These are phyloP conservation scores for Chymomyza caudatula DNA, from an alignment of 2,888 invertebrate genomes.

Conservation along the genomic window DNA sequence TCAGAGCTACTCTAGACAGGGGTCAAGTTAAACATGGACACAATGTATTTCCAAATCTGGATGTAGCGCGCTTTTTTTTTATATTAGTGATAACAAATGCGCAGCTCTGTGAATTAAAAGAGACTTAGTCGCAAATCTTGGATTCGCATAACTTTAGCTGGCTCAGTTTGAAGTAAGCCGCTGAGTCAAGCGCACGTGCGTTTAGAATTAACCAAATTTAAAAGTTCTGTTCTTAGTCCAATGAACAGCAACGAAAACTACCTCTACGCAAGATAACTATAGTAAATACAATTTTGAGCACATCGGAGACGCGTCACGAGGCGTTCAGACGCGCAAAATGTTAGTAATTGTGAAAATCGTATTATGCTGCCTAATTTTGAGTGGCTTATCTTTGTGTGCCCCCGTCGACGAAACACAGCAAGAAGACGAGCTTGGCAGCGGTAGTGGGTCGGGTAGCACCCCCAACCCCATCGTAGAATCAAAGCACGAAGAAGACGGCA, in stretches of 20 bases:
- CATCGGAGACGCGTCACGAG: not conserved
- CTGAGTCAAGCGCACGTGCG: constrained; percentile 36
- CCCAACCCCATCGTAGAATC: not conserved
- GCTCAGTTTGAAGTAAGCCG: constrained; percentile 44
- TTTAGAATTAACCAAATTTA: not conserved
- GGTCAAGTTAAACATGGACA: constrained; percentile 41
- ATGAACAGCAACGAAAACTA: constrained; percentile 24
- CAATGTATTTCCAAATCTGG: constrained; percentile 4
- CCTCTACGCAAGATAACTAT: not conserved
- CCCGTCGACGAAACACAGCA: not conserved
- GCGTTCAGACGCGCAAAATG: constrained; percentile 32
- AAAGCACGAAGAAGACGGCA: not conserved
- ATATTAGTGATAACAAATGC: not conserved
- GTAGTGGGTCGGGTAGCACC: not conserved
- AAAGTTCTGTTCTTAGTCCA: constrained; percentile 25
- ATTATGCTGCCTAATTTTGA: constrained; percentile 11
- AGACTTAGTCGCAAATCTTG: not conserved
- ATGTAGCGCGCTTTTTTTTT: constrained; percentile 3
- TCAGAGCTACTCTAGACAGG: constrained; percentile 33
- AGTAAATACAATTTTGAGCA: not conserved
- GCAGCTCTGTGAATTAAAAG: not conserved
- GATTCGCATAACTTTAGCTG: not conserved
- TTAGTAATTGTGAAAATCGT: constrained; percentile 18
- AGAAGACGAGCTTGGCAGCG: constrained; percentile 2
- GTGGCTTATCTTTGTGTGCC: constrained; percentile 6